Conservation (phyloP, 2,113 vertebrate genomes). For the Pantherophis guttatus region DNA sequence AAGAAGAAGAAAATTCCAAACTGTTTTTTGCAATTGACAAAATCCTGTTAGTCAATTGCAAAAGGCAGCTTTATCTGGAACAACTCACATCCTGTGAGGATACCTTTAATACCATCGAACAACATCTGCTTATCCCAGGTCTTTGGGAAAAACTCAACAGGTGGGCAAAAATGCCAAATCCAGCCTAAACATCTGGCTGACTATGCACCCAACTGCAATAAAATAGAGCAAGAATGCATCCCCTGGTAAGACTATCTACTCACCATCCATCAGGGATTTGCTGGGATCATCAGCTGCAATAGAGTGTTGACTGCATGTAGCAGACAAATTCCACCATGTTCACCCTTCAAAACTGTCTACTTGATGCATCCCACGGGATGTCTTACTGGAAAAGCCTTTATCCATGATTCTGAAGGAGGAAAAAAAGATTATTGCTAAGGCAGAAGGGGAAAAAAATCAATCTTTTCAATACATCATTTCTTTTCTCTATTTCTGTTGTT, state of each 20-base stretch:
- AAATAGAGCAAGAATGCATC: not conserved
- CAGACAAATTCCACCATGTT: not conserved
- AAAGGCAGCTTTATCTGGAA: not conserved
- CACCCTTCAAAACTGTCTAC: not conserved
- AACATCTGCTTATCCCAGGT: not conserved
- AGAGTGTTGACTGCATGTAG: not conserved
- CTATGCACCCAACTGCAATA: not conserved
- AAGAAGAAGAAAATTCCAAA: not conserved
- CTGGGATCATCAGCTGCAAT: accelerated
- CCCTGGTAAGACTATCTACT: constrained; percentile 6
- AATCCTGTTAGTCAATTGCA: not conserved
- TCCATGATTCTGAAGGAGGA: constrained; percentile 22
- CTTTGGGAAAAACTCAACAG: not conserved
- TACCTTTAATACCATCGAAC: not conserved
- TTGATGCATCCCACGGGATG: not conserved
- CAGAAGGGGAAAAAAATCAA: not conserved
- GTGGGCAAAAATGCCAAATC: not conserved
- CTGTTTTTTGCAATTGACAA: not conserved
- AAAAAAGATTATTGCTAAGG: constrained; percentile 2
- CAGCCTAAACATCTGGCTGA: not conserved
- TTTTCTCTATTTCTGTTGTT: not conserved
- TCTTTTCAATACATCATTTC: not conserved
- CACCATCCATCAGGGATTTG: constrained; percentile 59
- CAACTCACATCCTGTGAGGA: not conserved
- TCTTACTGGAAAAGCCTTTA: constrained; percentile 7